Conservation (phyloP, 2,797 vertebrate genomes). For the Xenopus petersii region DNA sequence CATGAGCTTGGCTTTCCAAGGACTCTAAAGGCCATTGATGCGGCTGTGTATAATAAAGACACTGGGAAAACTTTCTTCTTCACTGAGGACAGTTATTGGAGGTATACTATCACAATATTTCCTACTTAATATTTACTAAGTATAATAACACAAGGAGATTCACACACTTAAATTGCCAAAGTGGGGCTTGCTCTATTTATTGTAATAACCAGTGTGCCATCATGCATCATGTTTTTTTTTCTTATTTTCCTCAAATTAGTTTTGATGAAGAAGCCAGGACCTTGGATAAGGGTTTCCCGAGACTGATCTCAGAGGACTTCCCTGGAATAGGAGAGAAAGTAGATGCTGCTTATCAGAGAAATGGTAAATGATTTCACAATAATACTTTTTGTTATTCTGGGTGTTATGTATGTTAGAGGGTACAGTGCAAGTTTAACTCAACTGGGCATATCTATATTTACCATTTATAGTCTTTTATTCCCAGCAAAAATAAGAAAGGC, state of each 20-base stretch:
- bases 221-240: neutral
- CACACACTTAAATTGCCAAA: no score
- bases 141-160: no score
- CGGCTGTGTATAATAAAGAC: slow-evolving; percentile 78
- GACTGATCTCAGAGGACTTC: slow-evolving; percentile 78
- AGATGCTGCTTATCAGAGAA: slow-evolving; percentile 80
- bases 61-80: slow-evolving; percentile 88
- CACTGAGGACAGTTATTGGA: slow-evolving; percentile 86
- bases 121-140: no score
- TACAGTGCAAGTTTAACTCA: no score
- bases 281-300: slow-evolving; percentile 83
- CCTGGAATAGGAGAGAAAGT: slow-evolving; percentile 85
- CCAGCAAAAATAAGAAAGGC: no score
- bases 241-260: slow-evolving; percentile 46
- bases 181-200: no score
- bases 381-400: neutral
- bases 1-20: slow-evolving; percentile 87
- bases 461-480: no score
- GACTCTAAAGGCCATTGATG: slow-evolving; percentile 79
- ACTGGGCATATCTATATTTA: no score
- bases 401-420: no score
- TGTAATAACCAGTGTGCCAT: no score
- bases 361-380: slow-evolving; percentile 67
- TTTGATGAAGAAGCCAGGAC: slow-evolving; percentile 75
- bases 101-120: slow-evolving; percentile 62